phyloP scores from a whole-genome alignment of 2,888 invertebrate genomes.

The Amiota mariae region DNA sequence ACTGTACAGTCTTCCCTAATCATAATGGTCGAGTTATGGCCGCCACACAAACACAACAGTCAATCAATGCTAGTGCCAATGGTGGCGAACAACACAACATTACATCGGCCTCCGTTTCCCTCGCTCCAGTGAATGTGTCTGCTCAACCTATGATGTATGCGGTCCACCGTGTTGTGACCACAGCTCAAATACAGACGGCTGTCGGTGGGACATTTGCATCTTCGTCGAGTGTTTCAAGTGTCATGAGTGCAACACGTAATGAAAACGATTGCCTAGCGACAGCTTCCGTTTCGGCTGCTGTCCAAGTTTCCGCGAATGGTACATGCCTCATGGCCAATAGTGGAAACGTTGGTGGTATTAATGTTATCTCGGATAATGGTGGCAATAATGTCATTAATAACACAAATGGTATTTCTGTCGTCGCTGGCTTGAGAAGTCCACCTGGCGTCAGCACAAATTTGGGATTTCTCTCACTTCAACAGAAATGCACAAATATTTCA shows the following conservation, averaged over 20 bases:
- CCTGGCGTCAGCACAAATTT: conserved; percentile 65
- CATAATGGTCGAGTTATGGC: conserved; percentile 61
- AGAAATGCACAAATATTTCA: conserved; percentile 53
- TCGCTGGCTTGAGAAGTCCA: conserved; percentile 61
- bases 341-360: conserved; percentile 19
- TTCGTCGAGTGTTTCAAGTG: conserved; percentile 73
- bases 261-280: conserved; percentile 61
- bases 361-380: conserved; percentile 43
- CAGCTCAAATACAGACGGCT: conserved; percentile 73
- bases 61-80: conserved; percentile 46
- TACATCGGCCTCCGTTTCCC: conserved; percentile 49
- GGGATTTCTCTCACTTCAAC: conserved; percentile 65
- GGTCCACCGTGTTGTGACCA: conserved; percentile 73
- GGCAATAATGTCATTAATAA: conserved; percentile 50
- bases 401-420: conserved; percentile 46
- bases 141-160: conserved; percentile 72
- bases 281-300: conserved; percentile 55
- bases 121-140: conserved; percentile 58
- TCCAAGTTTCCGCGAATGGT: conserved; percentile 54
- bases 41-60: conserved; percentile 68
- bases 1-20: conserved; percentile 59
- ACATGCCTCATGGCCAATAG: conserved; percentile 43
- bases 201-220: conserved; percentile 71
- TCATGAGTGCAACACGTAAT: conserved; percentile 70
- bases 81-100: conserved; percentile 54